Conservation (phyloP, 2,113 vertebrate species). For the Ia io region DNA sequence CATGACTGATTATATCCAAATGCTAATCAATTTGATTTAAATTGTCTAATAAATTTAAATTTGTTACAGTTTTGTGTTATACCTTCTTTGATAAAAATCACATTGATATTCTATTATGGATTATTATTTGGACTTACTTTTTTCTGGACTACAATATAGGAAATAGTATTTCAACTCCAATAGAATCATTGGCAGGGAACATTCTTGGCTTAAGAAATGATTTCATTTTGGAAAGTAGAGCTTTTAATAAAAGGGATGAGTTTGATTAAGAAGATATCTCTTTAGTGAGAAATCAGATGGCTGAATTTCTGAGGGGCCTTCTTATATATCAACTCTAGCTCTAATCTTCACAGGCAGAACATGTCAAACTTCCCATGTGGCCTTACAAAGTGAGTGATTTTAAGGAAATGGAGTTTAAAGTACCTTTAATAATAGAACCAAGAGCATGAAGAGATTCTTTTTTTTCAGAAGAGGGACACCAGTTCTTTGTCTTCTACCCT, state of each 20-base stretch:
- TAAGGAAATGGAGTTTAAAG: background rate
- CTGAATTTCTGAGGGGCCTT: background rate
- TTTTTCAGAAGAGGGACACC: background rate
- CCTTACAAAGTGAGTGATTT: background rate
- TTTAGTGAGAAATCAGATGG: background rate
- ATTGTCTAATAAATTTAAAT: conserved; percentile 69
- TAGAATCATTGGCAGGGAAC: background rate
- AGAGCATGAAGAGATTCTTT: background rate
- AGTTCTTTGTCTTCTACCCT: background rate
- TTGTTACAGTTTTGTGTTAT: conserved; percentile 50
- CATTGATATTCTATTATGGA: background rate
- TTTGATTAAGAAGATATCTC: background rate
- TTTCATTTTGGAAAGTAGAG: conserved; percentile 15
- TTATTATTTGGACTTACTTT: background rate
- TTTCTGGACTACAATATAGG: background rate
- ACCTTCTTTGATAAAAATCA: conserved; percentile 4
- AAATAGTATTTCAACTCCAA: background rate
- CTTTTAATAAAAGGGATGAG: conserved; percentile 33
- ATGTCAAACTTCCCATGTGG: background rate
- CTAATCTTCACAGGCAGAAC: background rate
- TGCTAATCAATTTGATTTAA: conserved; percentile 82
- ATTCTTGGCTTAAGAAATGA: background rate
- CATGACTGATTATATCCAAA: conserved; percentile 78
- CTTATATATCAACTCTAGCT: background rate
- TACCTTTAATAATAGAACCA: conserved; percentile 26